Evolutionary conservation across 2,888 invertebrate genomes (phyloP), one percentile per base, ranked within the genome.

Genomic region (Eumerus sabulonum): DNA sequence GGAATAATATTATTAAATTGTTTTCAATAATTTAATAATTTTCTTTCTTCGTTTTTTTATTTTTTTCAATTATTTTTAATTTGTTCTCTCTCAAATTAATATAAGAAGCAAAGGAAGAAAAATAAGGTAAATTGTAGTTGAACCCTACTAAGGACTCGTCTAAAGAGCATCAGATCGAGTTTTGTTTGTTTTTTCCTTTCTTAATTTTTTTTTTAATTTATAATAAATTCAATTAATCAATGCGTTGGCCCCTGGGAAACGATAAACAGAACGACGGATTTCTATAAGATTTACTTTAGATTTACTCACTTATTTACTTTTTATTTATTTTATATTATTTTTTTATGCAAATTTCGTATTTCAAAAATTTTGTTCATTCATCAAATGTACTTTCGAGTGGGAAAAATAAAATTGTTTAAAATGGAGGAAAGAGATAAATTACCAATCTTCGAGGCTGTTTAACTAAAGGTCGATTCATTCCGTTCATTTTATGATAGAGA

Each of bases 401-500:
- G 11, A 40, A 40, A 40, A 36, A 36, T 9, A 40, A n/a, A 48
- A 81, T 84, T 68, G 64, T 71, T 76, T 71, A 83, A 83, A 81
- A 79, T 40, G 57, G 62, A 68, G 66, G 54, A 70, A 67, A 42
- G 53, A 50, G 45, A 74, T 19, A 84, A 85, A 85, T 89, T 93
- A 97, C 97, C 94, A 95, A 92, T 91, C 97, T 92, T 90, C 96
- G 93, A 88, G 96, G 95, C 90, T 96, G 96, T 91, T 96, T 96
- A 87, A 96, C 94, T 86, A 97, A 92, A 73, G 97, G 97, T 87
- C 97, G 92, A 91, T 96, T 96, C 92, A 96, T 94, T 88, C 97
- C 96, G 90, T 97, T 98, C 95, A 97, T 95, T 92, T 96, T 97
- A 91, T 95, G 94, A 92, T 99, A 99, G 85, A 99, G 95, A 86